phyloP scores from a whole-genome alignment of 2,797 vertebrate genomes.

The Girardinus metallicus region DNA sequence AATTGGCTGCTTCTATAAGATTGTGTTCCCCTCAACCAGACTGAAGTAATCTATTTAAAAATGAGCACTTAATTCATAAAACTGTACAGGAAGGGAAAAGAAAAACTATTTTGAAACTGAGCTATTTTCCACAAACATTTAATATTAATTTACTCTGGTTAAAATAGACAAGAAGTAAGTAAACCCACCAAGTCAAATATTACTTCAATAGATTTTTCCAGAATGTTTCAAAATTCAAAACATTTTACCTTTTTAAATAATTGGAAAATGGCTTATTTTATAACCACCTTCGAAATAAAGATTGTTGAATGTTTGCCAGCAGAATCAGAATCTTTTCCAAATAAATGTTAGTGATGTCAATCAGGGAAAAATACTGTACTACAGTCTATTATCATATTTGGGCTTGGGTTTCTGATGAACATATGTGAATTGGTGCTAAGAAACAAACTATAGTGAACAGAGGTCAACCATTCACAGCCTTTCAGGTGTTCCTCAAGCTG shows the following conservation, averaged over 20 bases:
- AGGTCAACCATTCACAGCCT: neutral
- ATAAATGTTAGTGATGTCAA: too few relatives aligned
- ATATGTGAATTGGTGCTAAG: neutral
- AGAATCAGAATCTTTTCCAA: neutral
- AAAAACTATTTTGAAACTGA: neutral
- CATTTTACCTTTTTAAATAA: neutral
- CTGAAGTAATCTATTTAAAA: neutral
- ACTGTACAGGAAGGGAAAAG: neutral
- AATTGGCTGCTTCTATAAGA: conserved; percentile 12
- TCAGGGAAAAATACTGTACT: neutral
- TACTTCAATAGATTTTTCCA: neutral
- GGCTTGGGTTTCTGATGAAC: neutral
- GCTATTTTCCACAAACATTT: neutral
- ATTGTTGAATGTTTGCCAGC: neutral
- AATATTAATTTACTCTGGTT: neutral
- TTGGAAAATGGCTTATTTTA: neutral
- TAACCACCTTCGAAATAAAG: neutral
- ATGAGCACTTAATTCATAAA: neutral
- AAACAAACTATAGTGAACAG: neutral
- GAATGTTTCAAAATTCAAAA: neutral
- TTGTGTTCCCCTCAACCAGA: conserved; percentile 15
- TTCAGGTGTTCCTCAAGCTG: neutral
- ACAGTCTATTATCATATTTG: neutral
- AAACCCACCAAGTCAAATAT: neutral
- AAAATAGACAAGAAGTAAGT: neutral